phyloP scores from a whole-genome alignment of 2,113 vertebrate genomes.

The Caranx ignobilis region DNA sequence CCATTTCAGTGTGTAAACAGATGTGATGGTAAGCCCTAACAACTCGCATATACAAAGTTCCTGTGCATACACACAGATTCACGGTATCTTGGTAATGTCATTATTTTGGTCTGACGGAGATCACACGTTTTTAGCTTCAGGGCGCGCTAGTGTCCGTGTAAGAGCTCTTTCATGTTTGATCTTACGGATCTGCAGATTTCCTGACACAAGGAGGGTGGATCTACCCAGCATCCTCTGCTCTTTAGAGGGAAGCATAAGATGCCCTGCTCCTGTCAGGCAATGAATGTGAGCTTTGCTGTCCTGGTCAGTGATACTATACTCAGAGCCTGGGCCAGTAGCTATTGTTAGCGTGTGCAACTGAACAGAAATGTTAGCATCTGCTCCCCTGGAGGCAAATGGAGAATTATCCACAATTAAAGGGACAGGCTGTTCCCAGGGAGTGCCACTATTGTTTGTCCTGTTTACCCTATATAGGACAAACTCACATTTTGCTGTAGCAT shows the following conservation, averaged over 20 bases:
- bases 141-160: conserved; percentile 38
- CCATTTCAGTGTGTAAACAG: conserved; percentile 12
- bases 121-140: conserved; percentile 45
- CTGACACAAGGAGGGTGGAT: conserved; percentile 48
- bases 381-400: not conserved
- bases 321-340: conserved; percentile 21
- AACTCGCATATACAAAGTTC: conserved; percentile 1
- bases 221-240: conserved; percentile 41
- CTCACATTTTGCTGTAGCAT: not conserved
- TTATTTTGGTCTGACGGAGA: conserved; percentile 42
- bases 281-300: conserved; percentile 22
- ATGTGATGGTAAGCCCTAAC: conserved; percentile 2
- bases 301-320: conserved; percentile 27
- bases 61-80: conserved; percentile 19
- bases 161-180: conserved; percentile 57
- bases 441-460: conserved; percentile 5
- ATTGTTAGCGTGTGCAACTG: conserved; percentile 8
- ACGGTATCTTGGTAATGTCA: conserved; percentile 45
- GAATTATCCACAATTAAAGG: conserved; percentile 20
- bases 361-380: conserved; percentile 13
- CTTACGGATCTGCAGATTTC: conserved; percentile 48
- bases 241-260: conserved; percentile 28
- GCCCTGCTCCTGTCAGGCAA: conserved; percentile 20
- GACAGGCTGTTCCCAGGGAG: conserved; percentile 8
- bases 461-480: not conserved